Conservation (phyloP, 2,888 invertebrate genomes). For the Limnephilus lunatus region DNA sequence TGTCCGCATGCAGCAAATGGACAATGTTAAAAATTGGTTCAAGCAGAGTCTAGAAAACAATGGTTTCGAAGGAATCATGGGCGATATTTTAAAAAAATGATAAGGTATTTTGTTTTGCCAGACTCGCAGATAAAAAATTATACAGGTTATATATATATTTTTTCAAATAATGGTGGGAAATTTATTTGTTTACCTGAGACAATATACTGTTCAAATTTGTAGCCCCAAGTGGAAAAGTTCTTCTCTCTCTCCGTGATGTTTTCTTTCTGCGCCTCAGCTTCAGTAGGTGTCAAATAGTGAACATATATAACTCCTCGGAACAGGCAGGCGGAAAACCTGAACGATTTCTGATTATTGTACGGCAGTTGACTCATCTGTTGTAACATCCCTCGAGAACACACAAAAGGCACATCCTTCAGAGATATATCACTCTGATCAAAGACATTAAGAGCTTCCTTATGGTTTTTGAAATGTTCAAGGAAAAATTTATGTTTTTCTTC, state of each 20-base stretch:
- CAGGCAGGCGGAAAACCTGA: constrained; percentile 82
- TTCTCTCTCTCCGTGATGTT: constrained; percentile 76
- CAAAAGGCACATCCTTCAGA: constrained; percentile 75
- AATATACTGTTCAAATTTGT: constrained; percentile 87
- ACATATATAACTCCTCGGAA: constrained; percentile 83
- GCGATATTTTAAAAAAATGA: too few relatives aligned
- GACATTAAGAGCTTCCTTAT: constrained; percentile 69
- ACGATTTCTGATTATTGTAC: constrained; percentile 81
- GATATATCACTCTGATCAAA: constrained; percentile 41
- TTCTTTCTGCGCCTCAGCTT: constrained; percentile 72
- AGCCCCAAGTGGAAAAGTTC: constrained; percentile 82
- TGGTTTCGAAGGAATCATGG: too few relatives aligned
- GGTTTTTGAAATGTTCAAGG: constrained; percentile 76
- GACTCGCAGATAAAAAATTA: too few relatives aligned
- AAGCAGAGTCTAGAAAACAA: too few relatives aligned
- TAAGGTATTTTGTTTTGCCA: too few relatives aligned
- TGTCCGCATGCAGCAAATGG: too few relatives aligned
- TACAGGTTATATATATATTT: too few relatives aligned
- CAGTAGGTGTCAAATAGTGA: constrained; percentile 81
- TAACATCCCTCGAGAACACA: constrained; percentile 84
- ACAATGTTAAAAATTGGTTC: too few relatives aligned
- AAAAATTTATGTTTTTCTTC: constrained; percentile 76
- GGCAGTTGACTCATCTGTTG: constrained; percentile 83
- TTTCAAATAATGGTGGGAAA: too few relatives aligned
- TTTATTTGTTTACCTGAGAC: constrained; percentile 75